Conservation (phyloP, 2,888 invertebrate species). For the Aphodius granarius region DNA sequence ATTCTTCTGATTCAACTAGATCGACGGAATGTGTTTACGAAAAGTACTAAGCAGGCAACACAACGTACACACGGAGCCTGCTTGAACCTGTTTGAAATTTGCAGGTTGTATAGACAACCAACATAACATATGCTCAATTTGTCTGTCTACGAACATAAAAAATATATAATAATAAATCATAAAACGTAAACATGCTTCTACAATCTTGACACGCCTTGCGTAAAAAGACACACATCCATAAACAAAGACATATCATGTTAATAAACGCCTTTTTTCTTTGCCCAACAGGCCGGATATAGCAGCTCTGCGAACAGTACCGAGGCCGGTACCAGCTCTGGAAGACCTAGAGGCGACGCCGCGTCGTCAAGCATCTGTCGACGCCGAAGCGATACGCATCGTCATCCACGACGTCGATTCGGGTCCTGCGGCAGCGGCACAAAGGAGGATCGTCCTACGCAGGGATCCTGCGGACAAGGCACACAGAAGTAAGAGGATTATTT, state of each 20-base stretch:
- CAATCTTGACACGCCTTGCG: no score
- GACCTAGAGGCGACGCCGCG: conserved; percentile 66
- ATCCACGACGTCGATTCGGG: conserved; percentile 90
- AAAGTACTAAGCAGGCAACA: no score
- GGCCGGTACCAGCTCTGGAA: conserved; percentile 64
- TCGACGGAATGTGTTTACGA: no score
- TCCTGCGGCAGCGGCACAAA: conserved; percentile 66
- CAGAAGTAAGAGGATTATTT: conserved; percentile 67
- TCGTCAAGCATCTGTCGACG: conserved; percentile 85
- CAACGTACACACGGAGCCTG: no score
- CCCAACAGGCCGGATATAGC: conserved; percentile 73
- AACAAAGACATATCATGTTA: neutral
- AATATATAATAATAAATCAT: no score
- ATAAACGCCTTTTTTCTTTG: conserved; percentile 1
- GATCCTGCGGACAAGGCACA: conserved; percentile 85
- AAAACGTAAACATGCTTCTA: no score
- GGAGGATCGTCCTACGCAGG: conserved; percentile 72
- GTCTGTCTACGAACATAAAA: no score
- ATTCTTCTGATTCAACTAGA: no score
- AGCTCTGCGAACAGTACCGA: conserved; percentile 53
- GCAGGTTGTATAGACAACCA: no score
- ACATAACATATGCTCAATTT: no score
- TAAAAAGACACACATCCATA: no score
- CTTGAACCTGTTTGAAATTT: no score
- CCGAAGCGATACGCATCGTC: conserved; percentile 90